A percentile compares a stretch with the other conserved stretches of the same genome.
phyloP scores from a whole-genome alignment of 2,113 vertebrate genomes.

The Dipodomys ordii region DNA sequence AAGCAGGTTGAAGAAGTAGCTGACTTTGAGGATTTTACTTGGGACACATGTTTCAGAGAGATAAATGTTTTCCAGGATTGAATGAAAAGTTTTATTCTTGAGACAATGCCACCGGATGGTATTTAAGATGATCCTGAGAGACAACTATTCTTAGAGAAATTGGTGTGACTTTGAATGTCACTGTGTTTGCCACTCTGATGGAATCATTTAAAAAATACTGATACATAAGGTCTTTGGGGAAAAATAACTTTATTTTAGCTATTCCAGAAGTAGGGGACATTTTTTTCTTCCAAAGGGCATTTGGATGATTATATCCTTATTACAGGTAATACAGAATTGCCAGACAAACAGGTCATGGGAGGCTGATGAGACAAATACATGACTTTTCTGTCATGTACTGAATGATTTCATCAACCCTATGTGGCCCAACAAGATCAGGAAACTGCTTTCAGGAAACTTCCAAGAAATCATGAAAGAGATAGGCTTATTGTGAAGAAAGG shows the following conservation, averaged over 20 bases:
- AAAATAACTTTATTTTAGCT: background rate
- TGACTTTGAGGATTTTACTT: background rate
- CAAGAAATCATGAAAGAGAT: background rate
- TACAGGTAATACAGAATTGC: too few relatives aligned
- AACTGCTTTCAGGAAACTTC: background rate
- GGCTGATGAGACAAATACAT: too few relatives aligned
- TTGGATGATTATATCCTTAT: too few relatives aligned
- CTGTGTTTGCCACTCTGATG: background rate
- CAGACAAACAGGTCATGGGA: too few relatives aligned
- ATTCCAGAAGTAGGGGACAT: background rate
- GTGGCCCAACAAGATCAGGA: background rate
- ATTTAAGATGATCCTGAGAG: background rate
- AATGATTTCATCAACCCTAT: too few relatives aligned
- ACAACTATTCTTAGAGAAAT: slow-evolving; percentile 20
- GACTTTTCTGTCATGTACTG: too few relatives aligned
- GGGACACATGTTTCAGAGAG: background rate
- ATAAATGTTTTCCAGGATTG: background rate
- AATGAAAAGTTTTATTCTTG: background rate
- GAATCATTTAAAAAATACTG: background rate
- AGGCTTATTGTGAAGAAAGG: background rate
- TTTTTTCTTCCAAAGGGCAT: too few relatives aligned
- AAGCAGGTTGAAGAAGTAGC: background rate
- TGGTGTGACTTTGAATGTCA: background rate
- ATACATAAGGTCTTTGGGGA: background rate
- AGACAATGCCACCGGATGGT: background rate